Evolutionary conservation across 2,888 invertebrate genomes (phyloP).

Genomic region (Dolichopus griseipennis): DNA sequence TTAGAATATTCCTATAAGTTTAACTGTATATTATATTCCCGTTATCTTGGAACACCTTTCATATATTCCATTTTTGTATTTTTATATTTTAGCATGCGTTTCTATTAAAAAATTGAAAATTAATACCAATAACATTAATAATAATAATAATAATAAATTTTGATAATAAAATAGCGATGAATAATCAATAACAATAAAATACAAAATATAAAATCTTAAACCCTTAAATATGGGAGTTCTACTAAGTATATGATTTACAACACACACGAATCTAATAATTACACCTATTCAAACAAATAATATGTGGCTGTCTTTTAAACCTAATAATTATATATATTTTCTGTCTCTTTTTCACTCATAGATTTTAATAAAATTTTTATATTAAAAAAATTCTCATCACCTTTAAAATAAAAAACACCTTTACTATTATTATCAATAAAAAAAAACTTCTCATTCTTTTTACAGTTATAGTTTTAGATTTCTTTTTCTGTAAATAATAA

Average conservation of each 20-base stretch:
- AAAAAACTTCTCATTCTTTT: background rate
- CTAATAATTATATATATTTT: background rate
- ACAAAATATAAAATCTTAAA: background rate
- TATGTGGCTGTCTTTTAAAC: background rate
- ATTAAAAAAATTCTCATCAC: background rate
- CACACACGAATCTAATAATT: background rate
- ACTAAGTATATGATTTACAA: no score
- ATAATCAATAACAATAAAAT: background rate
- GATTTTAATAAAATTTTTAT: no score
- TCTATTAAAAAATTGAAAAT: background rate
- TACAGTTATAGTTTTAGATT: background rate
- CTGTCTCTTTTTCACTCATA: background rate
- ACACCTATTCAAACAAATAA: background rate
- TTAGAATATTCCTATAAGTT: background rate
- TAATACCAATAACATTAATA: background rate
- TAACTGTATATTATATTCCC: background rate
- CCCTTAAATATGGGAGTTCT: background rate
- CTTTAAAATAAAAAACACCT: background rate
- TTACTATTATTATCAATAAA: background rate
- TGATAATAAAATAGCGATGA: background rate
- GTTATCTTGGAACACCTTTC: background rate
- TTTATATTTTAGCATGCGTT: background rate
- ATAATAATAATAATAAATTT: background rate
- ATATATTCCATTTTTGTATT: background rate
- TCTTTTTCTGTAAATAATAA: background rate